Conservation (phyloP, 2,113 vertebrate genomes). For the Leucopternis melanops region DNA sequence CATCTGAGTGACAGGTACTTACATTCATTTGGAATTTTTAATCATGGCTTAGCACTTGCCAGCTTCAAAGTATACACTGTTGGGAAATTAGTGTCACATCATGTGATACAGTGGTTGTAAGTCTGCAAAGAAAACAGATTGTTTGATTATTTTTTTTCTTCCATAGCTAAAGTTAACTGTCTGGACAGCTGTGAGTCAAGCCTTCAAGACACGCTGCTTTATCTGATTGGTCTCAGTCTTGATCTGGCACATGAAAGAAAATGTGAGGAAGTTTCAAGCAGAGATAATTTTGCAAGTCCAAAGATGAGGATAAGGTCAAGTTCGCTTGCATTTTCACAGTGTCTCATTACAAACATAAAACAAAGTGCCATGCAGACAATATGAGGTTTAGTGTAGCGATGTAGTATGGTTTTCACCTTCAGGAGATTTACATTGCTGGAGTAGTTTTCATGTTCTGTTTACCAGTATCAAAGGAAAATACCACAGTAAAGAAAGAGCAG, state of each 20-base stretch:
- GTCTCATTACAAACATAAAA: not conserved
- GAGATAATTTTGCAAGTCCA: constrained; percentile 41
- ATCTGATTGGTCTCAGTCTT: constrained; percentile 42
- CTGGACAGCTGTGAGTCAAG: constrained; percentile 26
- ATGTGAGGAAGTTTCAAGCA: constrained; percentile 24
- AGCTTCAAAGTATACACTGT: not conserved
- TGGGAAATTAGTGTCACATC: not conserved
- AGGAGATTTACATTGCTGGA: not conserved
- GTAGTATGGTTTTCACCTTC: not conserved
- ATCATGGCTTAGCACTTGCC: not conserved
- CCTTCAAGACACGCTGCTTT: constrained; percentile 31
- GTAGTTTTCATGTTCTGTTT: not conserved
- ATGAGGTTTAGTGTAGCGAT: not conserved
- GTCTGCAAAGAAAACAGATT: not conserved
- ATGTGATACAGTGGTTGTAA: not conserved
- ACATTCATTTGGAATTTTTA: not conserved
- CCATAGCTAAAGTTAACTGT: not conserved
- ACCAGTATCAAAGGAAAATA: not conserved
- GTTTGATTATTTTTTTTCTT: not conserved
- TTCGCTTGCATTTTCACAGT: not conserved
- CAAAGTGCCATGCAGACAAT: not conserved
- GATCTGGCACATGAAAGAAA: constrained; percentile 51
- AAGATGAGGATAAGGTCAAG: constrained; percentile 50
- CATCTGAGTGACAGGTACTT: not conserved
- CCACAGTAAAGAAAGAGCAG: not conserved